Evolutionary conservation across 1,140 invertebrate genomes (phyloP).

Genomic region (Glomeris maerens): DNA sequence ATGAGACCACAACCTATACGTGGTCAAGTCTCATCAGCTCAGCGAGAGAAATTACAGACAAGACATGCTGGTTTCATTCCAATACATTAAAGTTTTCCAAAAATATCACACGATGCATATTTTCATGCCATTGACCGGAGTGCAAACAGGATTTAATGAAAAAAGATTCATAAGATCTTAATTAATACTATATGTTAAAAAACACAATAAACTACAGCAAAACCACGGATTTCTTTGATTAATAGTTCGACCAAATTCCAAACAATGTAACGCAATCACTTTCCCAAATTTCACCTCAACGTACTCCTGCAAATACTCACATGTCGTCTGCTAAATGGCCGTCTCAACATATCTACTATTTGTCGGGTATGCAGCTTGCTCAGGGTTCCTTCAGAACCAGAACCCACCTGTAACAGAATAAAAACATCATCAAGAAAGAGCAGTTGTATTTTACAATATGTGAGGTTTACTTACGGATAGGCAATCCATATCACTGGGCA

Average conservation of each 20-base stretch:
- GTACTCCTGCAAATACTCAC: neutral
- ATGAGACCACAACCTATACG: too few species aligned
- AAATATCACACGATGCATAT: too few species aligned
- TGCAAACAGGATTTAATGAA: too few species aligned
- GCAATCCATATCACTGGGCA: constrained; percentile 22
- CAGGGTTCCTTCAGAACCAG: constrained; percentile 9
- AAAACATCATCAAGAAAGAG: neutral
- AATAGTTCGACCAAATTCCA: neutral
- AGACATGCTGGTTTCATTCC: too few species aligned
- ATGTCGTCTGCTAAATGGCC: constrained; percentile 37
- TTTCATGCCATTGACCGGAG: too few species aligned
- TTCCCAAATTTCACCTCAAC: neutral
- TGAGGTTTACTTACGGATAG: neutral
- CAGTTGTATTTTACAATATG: neutral
- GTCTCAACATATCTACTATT: constrained; percentile 39
- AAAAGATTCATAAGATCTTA: too few species aligned
- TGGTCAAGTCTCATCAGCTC: too few species aligned
- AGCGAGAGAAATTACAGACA: too few species aligned
- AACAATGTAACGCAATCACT: neutral
- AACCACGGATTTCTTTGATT: too few species aligned
- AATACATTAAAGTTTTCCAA: too few species aligned
- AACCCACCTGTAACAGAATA: neutral
- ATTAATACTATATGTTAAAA: too few species aligned
- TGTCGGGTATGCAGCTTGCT: constrained; percentile 9
- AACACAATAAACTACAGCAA: too few species aligned